Evolutionary conservation across 2,888 invertebrate genomes (phyloP).

Genomic region (Itoplectis maculator): DNA sequence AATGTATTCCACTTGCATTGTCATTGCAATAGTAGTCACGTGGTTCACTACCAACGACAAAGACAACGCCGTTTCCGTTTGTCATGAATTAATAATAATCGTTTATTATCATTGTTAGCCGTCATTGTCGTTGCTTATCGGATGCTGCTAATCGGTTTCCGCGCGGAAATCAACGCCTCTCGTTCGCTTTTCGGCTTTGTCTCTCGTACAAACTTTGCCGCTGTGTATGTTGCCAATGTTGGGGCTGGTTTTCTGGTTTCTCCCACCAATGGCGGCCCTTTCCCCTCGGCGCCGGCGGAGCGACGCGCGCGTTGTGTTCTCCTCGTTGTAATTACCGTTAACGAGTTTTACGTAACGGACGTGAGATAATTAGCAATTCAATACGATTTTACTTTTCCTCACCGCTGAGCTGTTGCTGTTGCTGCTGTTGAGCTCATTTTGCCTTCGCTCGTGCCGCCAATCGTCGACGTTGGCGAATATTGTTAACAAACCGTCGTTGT

Average conservation of each 20-base stretch:
- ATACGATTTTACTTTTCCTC: conserved; percentile 69
- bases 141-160: conserved; percentile 47
- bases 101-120: conserved; percentile 12
- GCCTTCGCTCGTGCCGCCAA: conserved; percentile 26
- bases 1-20: conserved; percentile 24
- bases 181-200: conserved; percentile 32
- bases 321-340: conserved; percentile 70
- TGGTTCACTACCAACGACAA: conserved; percentile 33
- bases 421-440: conserved; percentile 23
- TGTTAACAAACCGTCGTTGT: conserved; percentile 43
- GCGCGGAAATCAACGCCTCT: conserved; percentile 32
- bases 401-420: conserved; percentile 45
- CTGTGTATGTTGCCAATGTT: conserved; percentile 36
- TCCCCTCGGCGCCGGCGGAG: conserved; percentile 47
- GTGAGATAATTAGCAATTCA: conserved; percentile 70
- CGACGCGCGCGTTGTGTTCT: conserved; percentile 62
- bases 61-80: conserved; percentile 56
- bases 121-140: conserved; percentile 52
- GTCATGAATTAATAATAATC: conserved; percentile 62
- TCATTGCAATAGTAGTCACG: conserved; percentile 15
- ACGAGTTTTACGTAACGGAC: conserved; percentile 70
- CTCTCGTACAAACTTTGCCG: conserved; percentile 18
- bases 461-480: conserved; percentile 22
- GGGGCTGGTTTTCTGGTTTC: conserved; percentile 46
- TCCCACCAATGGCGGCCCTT: conserved; percentile 26